phyloP scores from a whole-genome alignment of 2,888 invertebrate genomes.

The Dugesia japonica region DNA sequence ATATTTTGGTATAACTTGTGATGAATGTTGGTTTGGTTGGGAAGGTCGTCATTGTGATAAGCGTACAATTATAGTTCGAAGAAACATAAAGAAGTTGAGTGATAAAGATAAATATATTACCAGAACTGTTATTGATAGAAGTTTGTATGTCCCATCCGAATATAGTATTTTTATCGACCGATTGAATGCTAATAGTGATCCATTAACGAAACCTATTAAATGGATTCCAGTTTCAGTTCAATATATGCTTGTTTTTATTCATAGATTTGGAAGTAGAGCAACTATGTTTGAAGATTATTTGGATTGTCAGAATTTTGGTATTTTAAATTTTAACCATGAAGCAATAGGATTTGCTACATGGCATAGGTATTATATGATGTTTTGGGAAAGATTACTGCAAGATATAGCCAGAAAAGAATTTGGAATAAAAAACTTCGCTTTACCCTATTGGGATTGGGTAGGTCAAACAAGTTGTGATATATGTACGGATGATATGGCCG shows the following conservation, averaged over 20 bases:
- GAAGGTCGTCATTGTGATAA: slow-evolving; percentile 23
- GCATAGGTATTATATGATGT: slow-evolving; percentile 35
- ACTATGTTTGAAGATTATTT: slow-evolving; percentile 26
- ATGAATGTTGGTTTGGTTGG: slow-evolving; percentile 27
- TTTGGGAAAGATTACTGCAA: slow-evolving; percentile 30
- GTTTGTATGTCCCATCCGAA: neutral
- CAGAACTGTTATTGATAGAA: slow-evolving; percentile 5
- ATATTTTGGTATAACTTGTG: slow-evolving; percentile 24
- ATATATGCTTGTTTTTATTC: slow-evolving; percentile 25
- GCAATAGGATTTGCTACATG: slow-evolving; percentile 31
- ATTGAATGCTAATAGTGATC: slow-evolving; percentile 17
- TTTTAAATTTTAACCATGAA: slow-evolving; percentile 30
- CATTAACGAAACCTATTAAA: slow-evolving; percentile 21
- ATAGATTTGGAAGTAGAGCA: slow-evolving; percentile 31
- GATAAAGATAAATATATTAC: neutral
- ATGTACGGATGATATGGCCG: slow-evolving; percentile 33
- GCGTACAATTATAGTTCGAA: slow-evolving; percentile 21
- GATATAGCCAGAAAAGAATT: slow-evolving; percentile 30
- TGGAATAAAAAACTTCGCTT: slow-evolving; percentile 23
- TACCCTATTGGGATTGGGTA: slow-evolving; percentile 34
- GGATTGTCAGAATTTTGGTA: neutral
- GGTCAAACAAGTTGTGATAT: slow-evolving; percentile 30
- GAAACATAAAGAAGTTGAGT: slow-evolving; percentile 20
- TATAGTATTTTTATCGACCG: slow-evolving; percentile 1
- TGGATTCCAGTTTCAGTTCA: slow-evolving; percentile 21